Percentiles rank a stretch among this genome's conserved stretches.
These are phyloP conservation scores for Montipora capricornis DNA, from an alignment of 64 coral and sea anemone genomes.

Conservation along the genomic window DNA sequence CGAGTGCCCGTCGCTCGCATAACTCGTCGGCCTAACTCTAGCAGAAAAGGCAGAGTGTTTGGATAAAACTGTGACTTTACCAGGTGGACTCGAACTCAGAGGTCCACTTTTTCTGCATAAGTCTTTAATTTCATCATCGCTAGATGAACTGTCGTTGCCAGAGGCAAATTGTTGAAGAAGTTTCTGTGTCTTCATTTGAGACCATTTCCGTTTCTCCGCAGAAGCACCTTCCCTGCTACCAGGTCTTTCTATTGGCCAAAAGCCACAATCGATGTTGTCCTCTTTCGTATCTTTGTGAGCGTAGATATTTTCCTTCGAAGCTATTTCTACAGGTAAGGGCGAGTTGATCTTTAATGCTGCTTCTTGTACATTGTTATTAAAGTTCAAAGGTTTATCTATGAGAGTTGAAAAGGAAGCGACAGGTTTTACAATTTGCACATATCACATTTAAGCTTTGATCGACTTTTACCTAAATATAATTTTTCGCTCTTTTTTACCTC, in stretches of 20 bases:
- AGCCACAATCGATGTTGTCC: slow-evolving; percentile 23
- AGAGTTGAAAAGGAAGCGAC: not conserved
- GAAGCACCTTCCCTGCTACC: slow-evolving; percentile 17
- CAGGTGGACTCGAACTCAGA: slow-evolving; percentile 87
- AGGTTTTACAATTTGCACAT: not conserved
- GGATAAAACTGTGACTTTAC: slow-evolving; percentile 89
- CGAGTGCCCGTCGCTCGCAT: slow-evolving; percentile 59
- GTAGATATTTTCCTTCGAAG: slow-evolving; percentile 9
- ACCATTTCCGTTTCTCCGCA: slow-evolving; percentile 98
- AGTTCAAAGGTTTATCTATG: not conserved
- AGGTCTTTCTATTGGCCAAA: slow-evolving; percentile 56
- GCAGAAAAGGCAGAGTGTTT: slow-evolving; percentile 84
- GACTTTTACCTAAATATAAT: not conserved
- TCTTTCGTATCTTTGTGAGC: slow-evolving; percentile 29
- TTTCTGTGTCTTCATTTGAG: slow-evolving; percentile 82
- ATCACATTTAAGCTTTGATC: not conserved
- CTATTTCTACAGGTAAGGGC: not conserved
- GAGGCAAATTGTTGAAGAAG: slow-evolving; percentile 82
- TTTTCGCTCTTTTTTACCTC: not conserved
- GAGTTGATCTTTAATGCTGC: slow-evolving; percentile 22
- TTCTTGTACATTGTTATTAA: slow-evolving; percentile 23
- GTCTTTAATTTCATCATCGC: slow-evolving; percentile 99
- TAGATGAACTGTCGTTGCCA: slow-evolving; percentile 93
- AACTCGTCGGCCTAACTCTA: slow-evolving; percentile 78
- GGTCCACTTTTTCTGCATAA: slow-evolving; percentile 77